Percentiles rank a stretch among this genome's conserved stretches.
These are phyloP conservation scores for Cryptocephalus primarius DNA, from an alignment of 2,888 invertebrate species.

Conservation along the genomic window DNA sequence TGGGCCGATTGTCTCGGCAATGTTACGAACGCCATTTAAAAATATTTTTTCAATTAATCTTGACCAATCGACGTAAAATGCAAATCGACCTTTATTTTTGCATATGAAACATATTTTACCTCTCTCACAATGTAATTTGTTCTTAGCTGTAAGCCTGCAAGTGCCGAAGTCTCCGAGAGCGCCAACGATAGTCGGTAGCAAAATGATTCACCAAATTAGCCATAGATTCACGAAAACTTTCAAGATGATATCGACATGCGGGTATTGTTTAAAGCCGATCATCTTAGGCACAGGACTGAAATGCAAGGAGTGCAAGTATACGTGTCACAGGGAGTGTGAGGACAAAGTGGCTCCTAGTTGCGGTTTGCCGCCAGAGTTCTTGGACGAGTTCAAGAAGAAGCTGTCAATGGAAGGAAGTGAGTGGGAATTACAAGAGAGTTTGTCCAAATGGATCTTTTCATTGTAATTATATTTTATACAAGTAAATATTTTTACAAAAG, in stretches of 20 bases:
- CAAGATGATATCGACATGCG: constrained; percentile 81
- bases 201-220: constrained; percentile 82
- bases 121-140: not conserved
- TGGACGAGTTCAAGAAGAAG: constrained; percentile 70
- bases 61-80: too few relatives aligned
- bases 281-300: constrained; percentile 66
- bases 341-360: constrained; percentile 88
- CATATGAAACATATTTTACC: too few relatives aligned
- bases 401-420: constrained; percentile 50
- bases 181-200: constrained; percentile 43
- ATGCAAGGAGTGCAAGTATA: constrained; percentile 93
- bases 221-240: constrained; percentile 84
- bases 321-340: constrained; percentile 80
- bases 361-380: constrained; percentile 75
- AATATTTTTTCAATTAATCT: too few relatives aligned
- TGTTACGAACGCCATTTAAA: too few relatives aligned
- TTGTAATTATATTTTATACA: too few relatives aligned
- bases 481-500: too few relatives aligned
- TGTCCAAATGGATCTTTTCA: too few relatives aligned
- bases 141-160: constrained; percentile 39
- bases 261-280: constrained; percentile 59
- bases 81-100: too few relatives aligned
- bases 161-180: constrained; percentile 48
- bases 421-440: constrained; percentile 3
- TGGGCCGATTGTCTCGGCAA: too few relatives aligned